A percentile compares a stretch with the other conserved stretches of the same genome.
Conservation (phyloP, 2,888 invertebrate genomes). For the Cheilosia urbana region DNA sequence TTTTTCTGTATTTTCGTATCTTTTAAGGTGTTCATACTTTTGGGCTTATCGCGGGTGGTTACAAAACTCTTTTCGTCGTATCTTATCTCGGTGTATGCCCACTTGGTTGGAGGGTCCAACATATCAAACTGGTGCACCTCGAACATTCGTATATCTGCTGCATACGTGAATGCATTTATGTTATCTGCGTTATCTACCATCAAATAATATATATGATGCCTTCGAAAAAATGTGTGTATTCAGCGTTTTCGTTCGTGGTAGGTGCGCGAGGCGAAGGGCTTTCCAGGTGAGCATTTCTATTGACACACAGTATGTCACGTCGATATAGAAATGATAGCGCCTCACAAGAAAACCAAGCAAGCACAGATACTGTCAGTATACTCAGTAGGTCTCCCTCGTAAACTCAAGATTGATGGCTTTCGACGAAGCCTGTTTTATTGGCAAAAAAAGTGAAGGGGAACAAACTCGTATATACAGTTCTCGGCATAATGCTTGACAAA, state of each 20-base stretch:
- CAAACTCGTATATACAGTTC: neutral
- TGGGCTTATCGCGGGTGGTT: constrained; percentile 50
- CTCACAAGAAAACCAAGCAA: neutral
- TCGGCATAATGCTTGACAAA: constrained; percentile 61
- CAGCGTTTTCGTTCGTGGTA: constrained; percentile 6
- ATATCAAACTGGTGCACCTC: constrained; percentile 68
- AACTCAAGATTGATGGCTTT: constrained; percentile 65
- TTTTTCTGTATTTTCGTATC: constrained; percentile 22
- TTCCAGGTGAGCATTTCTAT: constrained; percentile 67
- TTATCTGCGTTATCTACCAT: constrained; percentile 64
- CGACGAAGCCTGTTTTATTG: constrained; percentile 9
- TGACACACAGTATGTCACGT: constrained; percentile 42
- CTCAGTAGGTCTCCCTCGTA: constrained; percentile 58
- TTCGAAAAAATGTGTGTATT: constrained; percentile 24
- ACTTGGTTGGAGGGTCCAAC: constrained; percentile 60
- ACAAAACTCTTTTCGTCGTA: constrained; percentile 58
- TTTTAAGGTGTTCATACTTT: constrained; percentile 27
- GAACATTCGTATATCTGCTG: neutral
- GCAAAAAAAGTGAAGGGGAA: constrained; percentile 64
- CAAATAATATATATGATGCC: constrained; percentile 54
- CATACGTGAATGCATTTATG: constrained; percentile 47
- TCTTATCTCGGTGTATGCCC: constrained; percentile 52
- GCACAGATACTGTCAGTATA: constrained; percentile 40
- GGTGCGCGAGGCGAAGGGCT: constrained; percentile 10
- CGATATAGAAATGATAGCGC: neutral